Evolutionary conservation across 2,797 vertebrate species (phyloP).

Genomic region (Falco columbarius): DNA sequence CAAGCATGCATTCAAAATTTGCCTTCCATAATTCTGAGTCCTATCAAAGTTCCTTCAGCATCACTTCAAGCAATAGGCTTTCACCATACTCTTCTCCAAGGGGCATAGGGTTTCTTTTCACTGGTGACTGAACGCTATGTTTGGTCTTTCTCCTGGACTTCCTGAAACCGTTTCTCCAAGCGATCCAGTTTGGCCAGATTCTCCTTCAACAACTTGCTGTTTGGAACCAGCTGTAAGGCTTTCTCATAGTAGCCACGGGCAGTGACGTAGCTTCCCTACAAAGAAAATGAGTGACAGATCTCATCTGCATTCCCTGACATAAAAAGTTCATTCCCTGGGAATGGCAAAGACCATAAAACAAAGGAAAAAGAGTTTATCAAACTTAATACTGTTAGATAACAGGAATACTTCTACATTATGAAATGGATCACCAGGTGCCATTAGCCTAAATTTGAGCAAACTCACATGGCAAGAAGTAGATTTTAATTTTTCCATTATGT

Average conservation of each 20-base stretch:
- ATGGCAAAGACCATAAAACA: not conserved
- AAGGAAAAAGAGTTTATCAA: not conserved
- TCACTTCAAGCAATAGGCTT: not conserved
- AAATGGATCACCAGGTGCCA: not conserved
- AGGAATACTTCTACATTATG: not conserved
- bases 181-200: constrained; percentile 95
- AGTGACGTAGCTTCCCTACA: constrained; percentile 89
- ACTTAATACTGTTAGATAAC: not conserved
- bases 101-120: not conserved
- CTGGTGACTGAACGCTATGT: constrained; percentile 16
- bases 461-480: not conserved
- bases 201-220: constrained; percentile 92
- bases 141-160: constrained; percentile 73
- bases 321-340: not conserved
- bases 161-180: constrained; percentile 87
- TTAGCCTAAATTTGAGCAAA: not conserved
- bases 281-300: not conserved
- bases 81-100: not conserved
- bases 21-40: not conserved
- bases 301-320: not conserved
- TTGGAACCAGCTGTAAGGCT: constrained; percentile 89
- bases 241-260: constrained; percentile 91
- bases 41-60: not conserved
- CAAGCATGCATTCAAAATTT: not conserved
- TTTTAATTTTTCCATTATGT: not conserved